phyloP scores from a whole-genome alignment of 1,140 invertebrate genomes.

The Scaptomyza pallida region DNA sequence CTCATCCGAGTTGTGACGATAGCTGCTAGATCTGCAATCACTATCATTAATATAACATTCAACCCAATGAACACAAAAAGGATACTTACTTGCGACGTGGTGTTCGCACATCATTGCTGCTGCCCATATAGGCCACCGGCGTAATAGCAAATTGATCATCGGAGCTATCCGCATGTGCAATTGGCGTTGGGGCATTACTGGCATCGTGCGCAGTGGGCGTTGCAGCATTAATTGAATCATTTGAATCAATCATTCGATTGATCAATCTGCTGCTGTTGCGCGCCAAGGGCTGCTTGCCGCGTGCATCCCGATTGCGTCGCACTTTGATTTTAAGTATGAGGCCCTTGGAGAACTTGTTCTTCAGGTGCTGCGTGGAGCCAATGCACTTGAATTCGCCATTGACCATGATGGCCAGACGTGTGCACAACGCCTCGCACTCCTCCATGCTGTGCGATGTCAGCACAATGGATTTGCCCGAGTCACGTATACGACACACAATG shows the following conservation, averaged over 20 bases:
- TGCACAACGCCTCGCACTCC: slow-evolving; percentile 94
- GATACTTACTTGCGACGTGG: not conserved
- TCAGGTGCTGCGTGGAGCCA: slow-evolving; percentile 89
- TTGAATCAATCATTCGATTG: not conserved
- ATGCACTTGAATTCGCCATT: slow-evolving; percentile 91
- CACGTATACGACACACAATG: slow-evolving; percentile 87
- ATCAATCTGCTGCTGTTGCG: not conserved
- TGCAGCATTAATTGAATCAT: slow-evolving; percentile 1
- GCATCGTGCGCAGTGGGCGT: not conserved
- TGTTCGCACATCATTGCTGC: not conserved
- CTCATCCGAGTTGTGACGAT: slow-evolving; percentile 33
- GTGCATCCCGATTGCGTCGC: slow-evolving; percentile 27
- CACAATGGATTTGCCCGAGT: slow-evolving; percentile 89
- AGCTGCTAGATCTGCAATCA: slow-evolving; percentile 28
- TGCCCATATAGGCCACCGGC: not conserved
- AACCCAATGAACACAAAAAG: no score
- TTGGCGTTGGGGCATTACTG: not conserved
- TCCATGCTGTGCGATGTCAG: slow-evolving; percentile 94
- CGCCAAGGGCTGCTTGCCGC: not conserved
- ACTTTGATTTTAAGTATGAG: slow-evolving; percentile 85
- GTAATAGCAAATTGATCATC: not conserved
- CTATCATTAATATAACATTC: not conserved
- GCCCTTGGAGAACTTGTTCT: slow-evolving; percentile 88
- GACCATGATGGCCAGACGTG: slow-evolving; percentile 94
- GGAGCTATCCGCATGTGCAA: not conserved